These are phyloP conservation scores for Branchinecta lynchi DNA, from an alignment of 1,140 invertebrate species.

Conservation along the genomic window DNA sequence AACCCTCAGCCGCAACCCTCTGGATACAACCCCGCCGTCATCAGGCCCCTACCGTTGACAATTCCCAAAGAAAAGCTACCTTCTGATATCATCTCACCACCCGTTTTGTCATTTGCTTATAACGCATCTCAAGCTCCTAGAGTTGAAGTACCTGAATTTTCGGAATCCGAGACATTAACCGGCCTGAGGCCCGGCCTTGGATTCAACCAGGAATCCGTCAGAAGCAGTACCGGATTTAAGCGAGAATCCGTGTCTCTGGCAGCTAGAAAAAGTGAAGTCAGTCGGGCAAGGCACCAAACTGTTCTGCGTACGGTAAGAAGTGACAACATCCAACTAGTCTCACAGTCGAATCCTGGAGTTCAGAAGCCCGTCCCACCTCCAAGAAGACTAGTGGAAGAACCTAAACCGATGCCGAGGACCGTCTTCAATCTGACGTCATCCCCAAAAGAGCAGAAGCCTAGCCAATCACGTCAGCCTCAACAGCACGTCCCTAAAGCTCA, in stretches of 20 bases:
- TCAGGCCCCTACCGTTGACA: neutral
- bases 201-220: neutral
- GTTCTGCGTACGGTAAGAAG: neutral
- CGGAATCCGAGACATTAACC: neutral
- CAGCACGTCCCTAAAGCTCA: neutral
- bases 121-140: neutral
- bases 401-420: neutral
- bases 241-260: too few relatives aligned
- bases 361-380: neutral
- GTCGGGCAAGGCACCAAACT: neutral
- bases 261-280: too few relatives aligned
- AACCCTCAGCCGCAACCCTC: too few relatives aligned
- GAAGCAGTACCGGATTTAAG: too few relatives aligned
- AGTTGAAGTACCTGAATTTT: neutral
- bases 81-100: neutral
- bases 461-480: neutral
- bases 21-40: too few relatives aligned
- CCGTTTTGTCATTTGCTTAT: neutral
- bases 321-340: neutral
- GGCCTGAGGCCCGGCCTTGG: neutral
- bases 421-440: neutral
- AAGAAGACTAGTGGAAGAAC: neutral
- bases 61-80: neutral
- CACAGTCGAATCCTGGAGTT: neutral
- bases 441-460: neutral